Conservation (phyloP, 2,113 vertebrate species). For the Campylorhamphus procurvoides region DNA sequence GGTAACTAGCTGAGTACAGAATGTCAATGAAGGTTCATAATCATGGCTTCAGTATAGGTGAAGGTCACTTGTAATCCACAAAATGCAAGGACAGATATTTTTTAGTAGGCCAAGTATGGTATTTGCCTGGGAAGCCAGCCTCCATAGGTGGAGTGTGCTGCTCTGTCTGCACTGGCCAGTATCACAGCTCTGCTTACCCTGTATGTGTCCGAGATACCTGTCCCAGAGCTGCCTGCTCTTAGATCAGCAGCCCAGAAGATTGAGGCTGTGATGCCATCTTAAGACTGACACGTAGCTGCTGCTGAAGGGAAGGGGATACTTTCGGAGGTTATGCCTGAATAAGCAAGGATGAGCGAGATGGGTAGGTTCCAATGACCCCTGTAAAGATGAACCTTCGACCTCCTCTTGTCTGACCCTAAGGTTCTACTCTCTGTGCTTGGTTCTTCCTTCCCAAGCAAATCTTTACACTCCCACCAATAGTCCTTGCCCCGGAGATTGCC, state of each 20-base stretch:
- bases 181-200: neutral
- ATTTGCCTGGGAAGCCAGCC: neutral
- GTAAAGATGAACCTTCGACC: neutral
- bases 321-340: neutral
- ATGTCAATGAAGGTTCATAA: fast-evolving
- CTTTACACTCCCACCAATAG: neutral
- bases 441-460: neutral
- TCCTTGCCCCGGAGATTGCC: neutral
- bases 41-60: fast-evolving
- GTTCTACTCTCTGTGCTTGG: neutral
- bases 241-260: neutral
- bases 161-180: neutral
- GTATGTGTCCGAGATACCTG: fast-evolving
- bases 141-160: neutral
- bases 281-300: neutral
- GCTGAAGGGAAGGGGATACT: neutral
- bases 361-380: neutral
- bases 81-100: neutral
- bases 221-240: neutral
- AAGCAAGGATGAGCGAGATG: neutral
- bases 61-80: neutral
- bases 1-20: neutral
- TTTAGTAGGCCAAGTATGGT: fast-evolving
- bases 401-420: neutral
- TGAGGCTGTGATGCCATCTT: neutral